A percentile compares a stretch with the other conserved stretches of the same genome.
These are phyloP conservation scores for Aplodontia rufa DNA, from an alignment of 2,113 vertebrate species.

Conservation along the genomic window DNA sequence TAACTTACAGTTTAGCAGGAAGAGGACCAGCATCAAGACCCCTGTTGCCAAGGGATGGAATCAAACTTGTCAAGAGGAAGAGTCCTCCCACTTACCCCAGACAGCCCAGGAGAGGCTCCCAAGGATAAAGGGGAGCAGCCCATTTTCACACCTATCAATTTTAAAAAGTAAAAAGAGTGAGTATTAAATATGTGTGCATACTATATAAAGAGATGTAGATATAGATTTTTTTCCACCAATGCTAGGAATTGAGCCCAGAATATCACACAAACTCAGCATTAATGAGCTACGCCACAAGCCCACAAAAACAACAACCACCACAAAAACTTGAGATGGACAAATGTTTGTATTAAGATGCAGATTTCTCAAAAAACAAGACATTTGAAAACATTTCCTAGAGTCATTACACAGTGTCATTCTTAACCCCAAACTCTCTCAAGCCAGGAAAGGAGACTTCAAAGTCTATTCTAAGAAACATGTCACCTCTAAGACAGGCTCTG, in stretches of 20 bases:
- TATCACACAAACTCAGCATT: background rate
- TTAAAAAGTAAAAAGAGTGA: background rate
- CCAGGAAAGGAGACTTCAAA: background rate
- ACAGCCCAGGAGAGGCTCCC: background rate
- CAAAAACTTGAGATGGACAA: background rate
- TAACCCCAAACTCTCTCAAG: background rate
- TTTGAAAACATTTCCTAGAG: background rate
- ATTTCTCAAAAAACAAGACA: conserved; percentile 46
- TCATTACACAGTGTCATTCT: background rate
- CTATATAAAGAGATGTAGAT: too few species aligned
- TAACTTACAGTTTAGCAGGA: background rate
- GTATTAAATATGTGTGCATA: background rate
- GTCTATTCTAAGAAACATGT: background rate
- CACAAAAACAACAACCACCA: too few species aligned
- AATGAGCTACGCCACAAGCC: background rate
- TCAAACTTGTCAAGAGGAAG: background rate
- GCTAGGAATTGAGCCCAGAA: background rate
- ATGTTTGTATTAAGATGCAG: background rate
- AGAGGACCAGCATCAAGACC: background rate
- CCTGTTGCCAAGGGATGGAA: background rate
- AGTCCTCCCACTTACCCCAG: background rate
- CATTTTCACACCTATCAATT: background rate
- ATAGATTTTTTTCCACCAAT: background rate
- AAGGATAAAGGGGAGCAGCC: background rate
- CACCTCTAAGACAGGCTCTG: background rate